Conservation (phyloP, 2,113 vertebrate species). For the Poicephalus gulielmi region DNA sequence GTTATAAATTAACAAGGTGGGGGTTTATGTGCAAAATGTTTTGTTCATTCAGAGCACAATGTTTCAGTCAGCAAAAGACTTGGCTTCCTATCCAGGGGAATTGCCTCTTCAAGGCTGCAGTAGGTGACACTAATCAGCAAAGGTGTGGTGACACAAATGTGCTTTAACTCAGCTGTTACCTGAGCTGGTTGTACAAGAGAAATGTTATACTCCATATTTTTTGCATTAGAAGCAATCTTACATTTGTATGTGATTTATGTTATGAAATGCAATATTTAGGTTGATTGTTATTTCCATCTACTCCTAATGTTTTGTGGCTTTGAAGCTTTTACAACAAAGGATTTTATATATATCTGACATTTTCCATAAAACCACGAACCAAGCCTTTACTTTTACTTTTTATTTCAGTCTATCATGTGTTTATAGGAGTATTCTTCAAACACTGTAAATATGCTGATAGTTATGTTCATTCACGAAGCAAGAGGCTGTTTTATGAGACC, state of each 20-base stretch:
- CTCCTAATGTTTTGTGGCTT: neutral
- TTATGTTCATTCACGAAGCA: neutral
- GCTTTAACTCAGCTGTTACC: neutral
- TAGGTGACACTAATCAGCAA: neutral
- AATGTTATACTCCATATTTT: neutral
- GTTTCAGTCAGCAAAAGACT: neutral
- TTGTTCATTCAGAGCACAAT: neutral
- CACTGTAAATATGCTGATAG: neutral
- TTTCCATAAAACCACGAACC: slow-evolving; percentile 13
- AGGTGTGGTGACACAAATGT: neutral
- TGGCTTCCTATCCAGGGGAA: neutral
- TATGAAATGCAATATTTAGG: neutral
- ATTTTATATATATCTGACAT: slow-evolving; percentile 4
- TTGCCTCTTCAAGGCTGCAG: neutral
- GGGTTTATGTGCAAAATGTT: neutral
- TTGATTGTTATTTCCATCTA: neutral
- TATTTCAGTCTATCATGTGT: neutral
- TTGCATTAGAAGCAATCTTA: neutral
- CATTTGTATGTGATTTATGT: neutral
- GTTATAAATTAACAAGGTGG: accelerated
- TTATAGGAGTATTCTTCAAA: slow-evolving; percentile 46
- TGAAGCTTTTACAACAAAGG: neutral
- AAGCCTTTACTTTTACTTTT: neutral
- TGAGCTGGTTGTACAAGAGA: neutral
- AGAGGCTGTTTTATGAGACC: slow-evolving; percentile 1